Evolutionary conservation across 2,113 vertebrate genomes (phyloP).

Genomic region (Tamias sibiricus): DNA sequence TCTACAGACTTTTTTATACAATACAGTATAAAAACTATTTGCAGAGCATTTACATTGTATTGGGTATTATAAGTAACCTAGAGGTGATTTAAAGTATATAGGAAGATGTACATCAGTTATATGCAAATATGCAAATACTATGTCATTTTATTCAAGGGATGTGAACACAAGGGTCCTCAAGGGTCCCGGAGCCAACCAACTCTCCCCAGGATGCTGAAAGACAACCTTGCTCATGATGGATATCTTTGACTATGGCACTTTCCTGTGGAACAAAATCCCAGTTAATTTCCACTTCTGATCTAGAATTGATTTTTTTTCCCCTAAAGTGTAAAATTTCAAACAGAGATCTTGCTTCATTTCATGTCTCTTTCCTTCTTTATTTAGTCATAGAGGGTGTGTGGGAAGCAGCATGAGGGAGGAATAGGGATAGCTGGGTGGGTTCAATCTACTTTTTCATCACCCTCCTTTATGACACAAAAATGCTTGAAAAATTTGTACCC

Average conservation of each 20-base stretch:
- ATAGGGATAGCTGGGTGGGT: constrained; percentile 15
- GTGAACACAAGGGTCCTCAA: neutral
- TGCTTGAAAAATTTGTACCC: constrained; percentile 38
- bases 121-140: neutral
- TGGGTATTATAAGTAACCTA: neutral
- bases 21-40: neutral
- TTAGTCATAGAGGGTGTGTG: constrained; percentile 67
- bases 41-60: neutral
- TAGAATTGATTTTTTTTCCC: neutral
- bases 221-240: neutral
- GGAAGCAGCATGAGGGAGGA: constrained; percentile 55
- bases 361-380: constrained; percentile 60
- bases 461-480: constrained; percentile 34
- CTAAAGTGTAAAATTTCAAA: constrained; percentile 62
- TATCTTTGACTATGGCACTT: neutral
- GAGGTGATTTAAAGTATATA: neutral
- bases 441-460: constrained; percentile 63
- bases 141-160: neutral
- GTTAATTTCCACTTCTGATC: constrained; percentile 61
- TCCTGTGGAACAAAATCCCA: neutral
- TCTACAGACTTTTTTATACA: neutral
- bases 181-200: neutral
- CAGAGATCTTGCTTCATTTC: constrained; percentile 52
- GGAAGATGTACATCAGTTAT: neutral
- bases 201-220: neutral